phyloP scores from a whole-genome alignment of 2,113 vertebrate species.

The Prunella himalayana region DNA sequence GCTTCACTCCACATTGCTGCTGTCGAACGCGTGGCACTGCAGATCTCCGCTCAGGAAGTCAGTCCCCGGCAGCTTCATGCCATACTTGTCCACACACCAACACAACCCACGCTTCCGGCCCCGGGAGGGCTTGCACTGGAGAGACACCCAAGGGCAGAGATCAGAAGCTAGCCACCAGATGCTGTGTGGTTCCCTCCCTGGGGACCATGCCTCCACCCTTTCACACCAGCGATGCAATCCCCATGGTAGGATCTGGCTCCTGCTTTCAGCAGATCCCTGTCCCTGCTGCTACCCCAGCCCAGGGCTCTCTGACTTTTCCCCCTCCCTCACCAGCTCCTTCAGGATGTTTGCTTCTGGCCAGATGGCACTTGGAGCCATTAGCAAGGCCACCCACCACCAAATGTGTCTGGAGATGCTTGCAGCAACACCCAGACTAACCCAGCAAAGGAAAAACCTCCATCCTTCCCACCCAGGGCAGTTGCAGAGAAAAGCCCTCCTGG shows the following conservation, averaged over 20 bases:
- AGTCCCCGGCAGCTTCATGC: slow-evolving; percentile 91
- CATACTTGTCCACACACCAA: slow-evolving; percentile 99
- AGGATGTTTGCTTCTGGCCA: not conserved
- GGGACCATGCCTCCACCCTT: not conserved
- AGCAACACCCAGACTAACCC: not conserved
- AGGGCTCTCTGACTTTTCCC: not conserved
- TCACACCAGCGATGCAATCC: not conserved
- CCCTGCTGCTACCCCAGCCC: not conserved
- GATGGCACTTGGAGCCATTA: not conserved
- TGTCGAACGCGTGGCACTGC: slow-evolving; percentile 95
- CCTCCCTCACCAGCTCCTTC: not conserved
- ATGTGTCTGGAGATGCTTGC: not conserved
- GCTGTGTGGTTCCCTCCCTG: rapidly evolving
- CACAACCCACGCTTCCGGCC: slow-evolving; percentile 95
- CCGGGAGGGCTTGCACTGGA: slow-evolving; percentile 95
- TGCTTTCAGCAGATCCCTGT: not conserved
- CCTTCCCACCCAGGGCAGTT: not conserved
- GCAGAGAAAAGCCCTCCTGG: not conserved
- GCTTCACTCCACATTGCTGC: slow-evolving; percentile 90
- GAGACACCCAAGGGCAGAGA: slow-evolving; percentile 1
- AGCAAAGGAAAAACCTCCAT: not conserved
- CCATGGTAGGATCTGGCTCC: not conserved
- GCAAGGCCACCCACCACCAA: not conserved
- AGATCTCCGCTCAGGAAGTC: slow-evolving; percentile 90
- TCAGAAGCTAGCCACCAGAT: not conserved